Evolutionary conservation across 2,113 vertebrate genomes (phyloP).

Genomic region (Campylorhamphus procurvoides): DNA sequence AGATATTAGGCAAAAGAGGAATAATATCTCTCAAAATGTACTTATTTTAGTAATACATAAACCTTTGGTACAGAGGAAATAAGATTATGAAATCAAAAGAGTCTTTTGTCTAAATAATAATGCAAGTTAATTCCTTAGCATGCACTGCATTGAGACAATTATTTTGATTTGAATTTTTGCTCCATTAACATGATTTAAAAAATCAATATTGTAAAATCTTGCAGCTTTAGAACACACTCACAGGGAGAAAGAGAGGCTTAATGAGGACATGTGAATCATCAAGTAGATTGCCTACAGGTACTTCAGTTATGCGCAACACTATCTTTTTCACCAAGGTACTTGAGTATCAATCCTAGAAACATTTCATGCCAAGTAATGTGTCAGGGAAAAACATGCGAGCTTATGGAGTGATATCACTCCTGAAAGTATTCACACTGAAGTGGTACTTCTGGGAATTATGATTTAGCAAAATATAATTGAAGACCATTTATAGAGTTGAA

Average conservation of each 20-base stretch:
- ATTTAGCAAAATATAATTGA: background rate
- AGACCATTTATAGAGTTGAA: background rate
- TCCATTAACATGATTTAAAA: background rate
- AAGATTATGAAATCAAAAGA: background rate
- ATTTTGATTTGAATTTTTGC: background rate
- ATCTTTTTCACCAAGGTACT: background rate
- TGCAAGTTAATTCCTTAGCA: background rate
- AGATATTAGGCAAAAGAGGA: background rate
- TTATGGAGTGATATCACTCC: background rate
- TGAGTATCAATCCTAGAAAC: background rate
- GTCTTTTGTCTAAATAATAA: background rate
- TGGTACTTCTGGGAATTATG: background rate
- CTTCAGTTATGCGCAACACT: background rate
- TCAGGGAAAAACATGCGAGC: background rate
- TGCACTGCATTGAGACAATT: background rate
- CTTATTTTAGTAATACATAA: background rate
- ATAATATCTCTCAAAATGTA: background rate
- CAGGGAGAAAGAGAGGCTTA: background rate
- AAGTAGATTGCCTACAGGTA: constrained; percentile 5
- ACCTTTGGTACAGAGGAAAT: background rate
- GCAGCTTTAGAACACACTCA: background rate
- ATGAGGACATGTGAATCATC: constrained; percentile 17
- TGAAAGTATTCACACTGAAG: background rate
- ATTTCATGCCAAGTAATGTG: background rate
- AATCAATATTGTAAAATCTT: background rate